These are phyloP conservation scores for Proteles cristata DNA, from an alignment of 2,113 vertebrate genomes.

Conservation along the genomic window DNA sequence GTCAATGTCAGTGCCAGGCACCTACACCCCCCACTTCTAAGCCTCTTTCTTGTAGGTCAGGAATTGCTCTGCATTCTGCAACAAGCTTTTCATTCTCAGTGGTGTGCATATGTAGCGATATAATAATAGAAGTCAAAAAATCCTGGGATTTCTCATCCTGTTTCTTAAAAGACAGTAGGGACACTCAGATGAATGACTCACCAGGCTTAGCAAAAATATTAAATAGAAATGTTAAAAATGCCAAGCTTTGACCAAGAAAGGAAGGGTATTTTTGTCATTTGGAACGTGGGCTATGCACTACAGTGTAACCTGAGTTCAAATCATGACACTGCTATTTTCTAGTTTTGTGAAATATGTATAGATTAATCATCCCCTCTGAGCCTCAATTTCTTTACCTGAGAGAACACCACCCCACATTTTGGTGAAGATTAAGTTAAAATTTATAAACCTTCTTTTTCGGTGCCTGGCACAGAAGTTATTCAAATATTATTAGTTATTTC, in stretches of 20 bases:
- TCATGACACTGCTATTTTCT: background rate
- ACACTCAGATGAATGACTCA: background rate
- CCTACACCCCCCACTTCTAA: rapidly evolving
- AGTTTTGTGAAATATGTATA: background rate
- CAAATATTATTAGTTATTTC: background rate
- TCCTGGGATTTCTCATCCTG: background rate
- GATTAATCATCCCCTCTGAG: background rate
- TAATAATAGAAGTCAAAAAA: background rate
- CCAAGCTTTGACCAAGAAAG: background rate
- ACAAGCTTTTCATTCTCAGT: background rate
- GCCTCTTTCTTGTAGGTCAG: background rate
- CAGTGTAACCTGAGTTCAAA: background rate
- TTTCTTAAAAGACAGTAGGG: background rate
- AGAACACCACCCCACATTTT: background rate
- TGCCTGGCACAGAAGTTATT: background rate
- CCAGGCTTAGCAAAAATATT: background rate
- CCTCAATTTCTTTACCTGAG: background rate
- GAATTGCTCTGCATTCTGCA: too few species aligned
- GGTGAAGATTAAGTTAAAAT: background rate
- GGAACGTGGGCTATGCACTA: background rate
- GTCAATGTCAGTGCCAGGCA: background rate
- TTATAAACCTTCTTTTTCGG: background rate
- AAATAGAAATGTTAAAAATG: background rate
- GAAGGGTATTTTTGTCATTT: background rate
- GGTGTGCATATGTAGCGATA: too few species aligned